Conservation (phyloP, 2,113 vertebrate species). For the Brachyistius frenatus region DNA sequence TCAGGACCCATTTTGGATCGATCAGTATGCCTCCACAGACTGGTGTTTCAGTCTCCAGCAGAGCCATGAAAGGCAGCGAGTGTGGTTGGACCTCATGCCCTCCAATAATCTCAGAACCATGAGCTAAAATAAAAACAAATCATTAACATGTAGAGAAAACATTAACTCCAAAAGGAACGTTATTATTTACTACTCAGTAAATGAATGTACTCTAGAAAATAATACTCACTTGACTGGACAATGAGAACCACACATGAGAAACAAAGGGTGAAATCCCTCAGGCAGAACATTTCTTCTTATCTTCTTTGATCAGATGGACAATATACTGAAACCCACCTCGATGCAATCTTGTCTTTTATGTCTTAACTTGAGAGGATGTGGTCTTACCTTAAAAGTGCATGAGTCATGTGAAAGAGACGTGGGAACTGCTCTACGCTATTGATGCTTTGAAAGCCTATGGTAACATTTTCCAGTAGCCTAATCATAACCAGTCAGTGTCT, state of each 20-base stretch:
- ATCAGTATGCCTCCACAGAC: slow-evolving; percentile 76
- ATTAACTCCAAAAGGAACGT: too few species aligned
- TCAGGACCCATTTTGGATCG: slow-evolving; percentile 72
- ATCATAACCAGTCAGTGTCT: neutral
- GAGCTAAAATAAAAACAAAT: slow-evolving; percentile 45
- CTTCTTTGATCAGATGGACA: neutral
- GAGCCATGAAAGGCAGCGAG: slow-evolving; percentile 75
- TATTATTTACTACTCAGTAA: neutral
- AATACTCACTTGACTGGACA: slow-evolving; percentile 59
- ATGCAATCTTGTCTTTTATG: slow-evolving; percentile 39
- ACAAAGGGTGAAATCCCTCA: neutral
- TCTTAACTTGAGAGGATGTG: slow-evolving; percentile 64
- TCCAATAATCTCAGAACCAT: slow-evolving; percentile 68
- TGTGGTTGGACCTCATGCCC: slow-evolving; percentile 67
- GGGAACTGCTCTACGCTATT: neutral
- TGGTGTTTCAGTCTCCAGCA: neutral
- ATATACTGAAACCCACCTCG: slow-evolving; percentile 12
- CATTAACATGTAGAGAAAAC: too few species aligned
- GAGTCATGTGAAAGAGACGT: slow-evolving; percentile 16
- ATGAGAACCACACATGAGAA: slow-evolving; percentile 17
- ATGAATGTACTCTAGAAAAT: neutral
- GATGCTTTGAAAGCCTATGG: neutral
- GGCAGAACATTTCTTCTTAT: slow-evolving; percentile 42
- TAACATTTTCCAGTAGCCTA: slow-evolving; percentile 15
- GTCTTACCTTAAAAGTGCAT: slow-evolving; percentile 34